Base-by-base conservation (phyloP, 1,140 invertebrate species). In the Drosophila tani region DNA sequence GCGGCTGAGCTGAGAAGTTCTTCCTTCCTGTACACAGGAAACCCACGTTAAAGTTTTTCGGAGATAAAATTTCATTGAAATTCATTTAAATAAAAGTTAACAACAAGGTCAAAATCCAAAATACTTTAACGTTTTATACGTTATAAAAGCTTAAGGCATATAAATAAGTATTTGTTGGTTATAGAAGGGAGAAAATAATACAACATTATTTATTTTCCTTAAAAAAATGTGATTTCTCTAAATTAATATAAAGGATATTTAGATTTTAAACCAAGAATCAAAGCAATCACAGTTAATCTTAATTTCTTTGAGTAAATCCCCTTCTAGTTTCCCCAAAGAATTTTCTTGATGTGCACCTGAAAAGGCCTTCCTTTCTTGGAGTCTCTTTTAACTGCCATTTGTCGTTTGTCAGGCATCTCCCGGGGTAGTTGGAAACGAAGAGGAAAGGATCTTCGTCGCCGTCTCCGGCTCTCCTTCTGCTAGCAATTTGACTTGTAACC, bases 401-500 rank as follows among this genome's bases (percentile, higher is more conserved):
- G 84, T 87, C 84, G 84, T 87, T 88, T 74, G 85, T 81, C 69
- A 77, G 74, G 62, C 32, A 47, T 64, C 57, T 79, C 58, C 75
- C 59, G 58, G 51, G 62, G 56, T 17, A 11, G 41, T 27, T 45
- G 71, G 29, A 7, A 29, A 41, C 2, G 24, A 12, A 17, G 7
- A 43, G 15, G 64, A 15, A 41, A 21, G 38, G 38, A 69, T 50
- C 53, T 40, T 14, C 51, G 8, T 24, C 11, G 32, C 17, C 51
- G 32, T 38, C 51, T 55, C 50, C 41, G 53, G 41, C 53, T 66
- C 53, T 66, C 67, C 66, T 70, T 19, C 40, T 47, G 64, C 67
- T 63, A 78, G 85, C 85, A 85, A 85, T 88, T 81, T 88, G 81
- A 88, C 84, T 90, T 84, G 73, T 68, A 81, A 86, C 82, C 82